These are phyloP conservation scores for Heliothis peltigera DNA, from an alignment of 2,888 invertebrate genomes.

Conservation along the genomic window DNA sequence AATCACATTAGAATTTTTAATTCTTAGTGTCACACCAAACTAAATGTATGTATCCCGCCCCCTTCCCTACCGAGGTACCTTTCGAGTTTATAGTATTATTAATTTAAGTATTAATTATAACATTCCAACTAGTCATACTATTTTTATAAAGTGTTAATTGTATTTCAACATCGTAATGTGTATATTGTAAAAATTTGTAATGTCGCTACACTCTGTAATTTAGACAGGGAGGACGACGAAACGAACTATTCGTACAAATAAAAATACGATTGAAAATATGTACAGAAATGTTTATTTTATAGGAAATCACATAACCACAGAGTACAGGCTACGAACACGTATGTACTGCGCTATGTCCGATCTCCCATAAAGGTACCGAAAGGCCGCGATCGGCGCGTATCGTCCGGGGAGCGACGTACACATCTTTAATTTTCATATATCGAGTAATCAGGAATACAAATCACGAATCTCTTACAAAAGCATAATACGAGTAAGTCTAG, in stretches of 20 bases:
- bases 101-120: slow-evolving; percentile 64
- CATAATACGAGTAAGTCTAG: slow-evolving; percentile 87
- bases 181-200: slow-evolving; percentile 50
- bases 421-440: slow-evolving; percentile 85
- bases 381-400: slow-evolving; percentile 77
- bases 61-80: slow-evolving; percentile 68
- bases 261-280: slow-evolving; percentile 88
- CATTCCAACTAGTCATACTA: slow-evolving; percentile 74
- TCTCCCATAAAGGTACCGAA: slow-evolving; percentile 79
- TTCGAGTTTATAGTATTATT: slow-evolving; percentile 68
- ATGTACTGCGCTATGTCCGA: slow-evolving; percentile 77
- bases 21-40: slow-evolving; percentile 74
- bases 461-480: slow-evolving; percentile 89
- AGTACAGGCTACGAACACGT: slow-evolving; percentile 79
- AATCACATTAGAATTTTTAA: slow-evolving; percentile 74
- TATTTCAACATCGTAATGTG: slow-evolving; percentile 61
- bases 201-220: slow-evolving; percentile 49
- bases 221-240: slow-evolving; percentile 53
- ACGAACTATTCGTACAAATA: slow-evolving; percentile 77
- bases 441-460: slow-evolving; percentile 89
- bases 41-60: slow-evolving; percentile 69
- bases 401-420: slow-evolving; percentile 86
- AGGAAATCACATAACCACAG: slow-evolving; percentile 85
- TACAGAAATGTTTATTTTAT: slow-evolving; percentile 89
- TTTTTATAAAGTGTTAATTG: slow-evolving; percentile 73